Evolutionary conservation across 2,888 invertebrate genomes (phyloP), one percentile per base, ranked within the genome.

Genomic region (Drosophila macrothrix): DNA sequence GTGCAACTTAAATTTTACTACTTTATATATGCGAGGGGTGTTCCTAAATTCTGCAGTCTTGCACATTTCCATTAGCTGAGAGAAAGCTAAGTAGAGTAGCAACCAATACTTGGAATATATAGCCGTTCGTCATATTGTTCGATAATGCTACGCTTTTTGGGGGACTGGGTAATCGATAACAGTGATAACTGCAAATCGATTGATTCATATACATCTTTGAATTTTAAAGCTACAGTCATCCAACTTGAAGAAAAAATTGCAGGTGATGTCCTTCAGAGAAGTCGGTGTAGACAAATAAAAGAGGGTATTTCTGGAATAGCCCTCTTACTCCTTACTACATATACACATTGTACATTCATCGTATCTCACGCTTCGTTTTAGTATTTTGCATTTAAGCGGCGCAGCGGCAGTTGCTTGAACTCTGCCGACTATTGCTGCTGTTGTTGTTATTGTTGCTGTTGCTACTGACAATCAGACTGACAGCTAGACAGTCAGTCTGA

Each of bases 361-460:
- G 77, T 70, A 82, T 78, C 75, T 79, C 80, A 79, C 78, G 76
- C 80, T 76, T 70, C 76, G 53, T 63, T 70, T 68, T 78, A 78
- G 58, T 58, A 31, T 58, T 78, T 79, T 75, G 72, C 69, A 82
- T 82, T 78, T 81, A 67, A 74, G 64, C 63, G 64, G 56, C 61
- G 66, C 46, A 54, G 73, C 69, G 52, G 53, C 60, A 58, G 68
- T 66, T 76, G 65, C 74, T 74, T 80, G 82, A 81, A 75, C 82
- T 80, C 67, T 69, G 77, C 62, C 67, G 67, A 52, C 37, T 53
- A 28, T 28, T 43, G 41, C 29, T 50, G 39, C 43, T 53, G 43
- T 28, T 58, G 28, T 55, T 55, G 74, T 41, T 63, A 59, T 28
- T 58, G 71, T 39, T 60, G 58, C 16, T 49, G 46, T 54, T 63